Percentiles rank a stretch among this genome's conserved stretches.
These are phyloP conservation scores for Nipponacmea schrenckii DNA, from an alignment of 2,888 invertebrate species.

Conservation along the genomic window DNA sequence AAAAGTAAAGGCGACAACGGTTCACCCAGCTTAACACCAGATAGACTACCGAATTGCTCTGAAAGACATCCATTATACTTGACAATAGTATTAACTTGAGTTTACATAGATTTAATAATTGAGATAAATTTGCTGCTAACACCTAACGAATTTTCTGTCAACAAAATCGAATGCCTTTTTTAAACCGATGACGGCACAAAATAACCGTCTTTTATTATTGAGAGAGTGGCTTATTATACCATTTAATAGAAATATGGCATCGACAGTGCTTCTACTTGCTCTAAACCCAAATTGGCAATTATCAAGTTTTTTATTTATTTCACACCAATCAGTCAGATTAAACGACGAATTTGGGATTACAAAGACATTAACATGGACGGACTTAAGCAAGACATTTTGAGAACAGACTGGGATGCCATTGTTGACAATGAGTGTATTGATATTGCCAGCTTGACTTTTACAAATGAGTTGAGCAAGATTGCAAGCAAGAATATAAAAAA, in stretches of 20 bases:
- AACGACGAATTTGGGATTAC: no score
- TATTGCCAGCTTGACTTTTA: no score
- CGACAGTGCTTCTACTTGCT: neutral
- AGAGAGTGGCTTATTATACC: neutral
- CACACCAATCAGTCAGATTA: neutral
- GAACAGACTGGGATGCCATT: no score
- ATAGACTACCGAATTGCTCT: neutral
- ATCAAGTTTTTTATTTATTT: neutral
- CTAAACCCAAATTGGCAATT: neutral
- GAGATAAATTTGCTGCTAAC: neutral
- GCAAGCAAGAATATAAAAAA: no score
- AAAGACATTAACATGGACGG: no score
- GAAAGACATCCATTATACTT: neutral
- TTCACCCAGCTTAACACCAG: neutral
- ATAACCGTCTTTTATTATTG: neutral
- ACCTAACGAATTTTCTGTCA: neutral
- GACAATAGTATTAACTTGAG: neutral
- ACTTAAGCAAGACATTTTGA: no score
- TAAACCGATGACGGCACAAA: slow-evolving; percentile 3
- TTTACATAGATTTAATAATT: neutral
- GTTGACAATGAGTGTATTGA: no score
- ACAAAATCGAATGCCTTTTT: neutral
- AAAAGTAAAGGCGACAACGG: slow-evolving; percentile 1
- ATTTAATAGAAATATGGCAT: neutral
- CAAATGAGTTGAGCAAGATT: no score